Conservation (phyloP, 2,888 invertebrate genomes). For the Iphiclides podalirius region DNA sequence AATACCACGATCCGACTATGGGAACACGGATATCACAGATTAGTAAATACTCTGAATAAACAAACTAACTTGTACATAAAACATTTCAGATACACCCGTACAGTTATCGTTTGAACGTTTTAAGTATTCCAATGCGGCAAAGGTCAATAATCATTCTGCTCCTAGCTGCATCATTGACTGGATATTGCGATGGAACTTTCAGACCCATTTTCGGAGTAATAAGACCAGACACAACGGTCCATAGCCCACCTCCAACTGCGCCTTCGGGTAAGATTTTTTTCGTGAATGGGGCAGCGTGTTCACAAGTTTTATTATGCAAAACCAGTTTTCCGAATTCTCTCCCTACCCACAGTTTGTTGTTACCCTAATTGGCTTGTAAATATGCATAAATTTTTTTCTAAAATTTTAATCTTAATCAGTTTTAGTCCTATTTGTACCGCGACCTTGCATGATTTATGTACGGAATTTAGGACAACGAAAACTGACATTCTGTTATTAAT, state of each 20-base stretch:
- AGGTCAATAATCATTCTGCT: slow-evolving; percentile 28
- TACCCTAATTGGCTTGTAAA: slow-evolving; percentile 39
- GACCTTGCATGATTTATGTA: too few species aligned
- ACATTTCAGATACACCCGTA: slow-evolving; percentile 7
- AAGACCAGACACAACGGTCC: slow-evolving; percentile 41
- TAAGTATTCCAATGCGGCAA: slow-evolving; percentile 24
- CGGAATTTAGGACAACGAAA: too few species aligned
- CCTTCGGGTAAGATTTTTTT: slow-evolving; percentile 46
- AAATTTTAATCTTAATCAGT: not conserved
- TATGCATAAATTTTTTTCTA: slow-evolving; percentile 25
- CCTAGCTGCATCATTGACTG: slow-evolving; percentile 30
- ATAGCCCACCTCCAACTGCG: slow-evolving; percentile 37
- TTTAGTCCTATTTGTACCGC: too few species aligned
- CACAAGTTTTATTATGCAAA: too few species aligned
- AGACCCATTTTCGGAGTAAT: slow-evolving; percentile 47
- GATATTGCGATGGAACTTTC: slow-evolving; percentile 40
- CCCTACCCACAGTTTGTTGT: slow-evolving; percentile 6
- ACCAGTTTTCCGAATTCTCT: slow-evolving; percentile 17
- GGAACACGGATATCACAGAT: not conserved
- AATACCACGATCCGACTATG: not conserved
- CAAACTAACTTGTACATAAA: not conserved
- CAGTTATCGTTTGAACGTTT: slow-evolving; percentile 1
- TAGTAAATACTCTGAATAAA: not conserved
- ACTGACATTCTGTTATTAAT: too few species aligned
- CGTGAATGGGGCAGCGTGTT: slow-evolving; percentile 21